These are phyloP conservation scores for Vidua chalybeata DNA, from an alignment of 2,113 vertebrate genomes.

Conservation along the genomic window DNA sequence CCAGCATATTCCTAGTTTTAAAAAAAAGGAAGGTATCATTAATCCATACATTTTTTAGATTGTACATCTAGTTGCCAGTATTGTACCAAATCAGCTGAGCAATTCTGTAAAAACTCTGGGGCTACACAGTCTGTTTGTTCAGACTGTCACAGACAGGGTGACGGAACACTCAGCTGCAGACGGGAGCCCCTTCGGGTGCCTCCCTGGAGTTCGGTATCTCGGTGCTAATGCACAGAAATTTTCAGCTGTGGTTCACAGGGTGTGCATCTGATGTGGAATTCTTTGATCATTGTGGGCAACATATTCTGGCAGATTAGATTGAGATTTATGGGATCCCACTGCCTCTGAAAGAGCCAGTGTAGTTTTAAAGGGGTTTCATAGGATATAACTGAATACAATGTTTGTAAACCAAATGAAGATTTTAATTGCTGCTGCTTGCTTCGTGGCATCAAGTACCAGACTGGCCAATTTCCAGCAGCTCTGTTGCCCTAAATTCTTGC, in stretches of 20 bases:
- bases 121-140: background rate
- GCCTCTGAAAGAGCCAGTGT: background rate
- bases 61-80: background rate
- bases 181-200: background rate
- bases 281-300: slow-evolving; percentile 26
- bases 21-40: background rate
- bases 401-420: background rate
- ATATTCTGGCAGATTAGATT: slow-evolving; percentile 15
- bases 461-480: background rate
- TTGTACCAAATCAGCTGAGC: background rate
- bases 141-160: background rate
- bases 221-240: slow-evolving; percentile 65
- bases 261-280: background rate
- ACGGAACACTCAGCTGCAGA: background rate
- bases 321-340: background rate
- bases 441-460: background rate
- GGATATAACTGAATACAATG: background rate
- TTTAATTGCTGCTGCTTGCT: background rate
- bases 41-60: background rate
- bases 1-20: slow-evolving; percentile 85
- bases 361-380: background rate
- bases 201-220: background rate
- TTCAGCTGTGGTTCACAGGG: slow-evolving; percentile 57
- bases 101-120: background rate
- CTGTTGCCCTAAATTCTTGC: background rate